Evolutionary conservation across 2,797 vertebrate genomes (phyloP).

Genomic region (Sebastes steindachneri): DNA sequence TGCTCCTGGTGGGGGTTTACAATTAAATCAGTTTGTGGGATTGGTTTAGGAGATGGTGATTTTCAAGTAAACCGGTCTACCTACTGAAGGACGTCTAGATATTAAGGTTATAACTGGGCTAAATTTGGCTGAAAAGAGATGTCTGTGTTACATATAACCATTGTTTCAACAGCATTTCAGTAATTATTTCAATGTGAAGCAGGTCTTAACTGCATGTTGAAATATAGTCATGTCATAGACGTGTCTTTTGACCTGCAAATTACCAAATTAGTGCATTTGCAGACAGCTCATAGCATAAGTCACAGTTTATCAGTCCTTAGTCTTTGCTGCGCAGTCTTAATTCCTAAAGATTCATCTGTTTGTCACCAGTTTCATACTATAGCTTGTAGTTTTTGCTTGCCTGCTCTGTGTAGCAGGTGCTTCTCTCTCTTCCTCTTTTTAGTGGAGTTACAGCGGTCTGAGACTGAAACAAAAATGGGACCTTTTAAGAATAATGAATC

Average conservation of each 20-base stretch:
- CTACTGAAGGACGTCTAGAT: not conserved
- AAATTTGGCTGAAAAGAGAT: not conserved
- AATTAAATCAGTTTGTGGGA: conserved; percentile 39
- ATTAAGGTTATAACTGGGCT: not conserved
- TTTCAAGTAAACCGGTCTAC: conserved; percentile 8
- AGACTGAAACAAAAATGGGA: not conserved
- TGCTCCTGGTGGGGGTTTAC: conserved; percentile 3
- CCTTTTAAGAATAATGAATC: not conserved
- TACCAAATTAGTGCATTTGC: not conserved
- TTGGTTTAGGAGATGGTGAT: not conserved
- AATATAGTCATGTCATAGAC: not conserved
- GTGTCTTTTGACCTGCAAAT: not conserved
- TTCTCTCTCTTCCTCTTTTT: conserved; percentile 16
- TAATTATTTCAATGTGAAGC: not conserved
- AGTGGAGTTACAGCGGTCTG: not conserved
- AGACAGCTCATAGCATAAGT: not conserved
- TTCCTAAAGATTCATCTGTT: not conserved
- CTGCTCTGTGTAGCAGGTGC: not conserved
- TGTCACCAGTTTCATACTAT: not conserved
- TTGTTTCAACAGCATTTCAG: not conserved
- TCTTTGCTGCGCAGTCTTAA: not conserved
- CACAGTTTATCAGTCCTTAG: not conserved
- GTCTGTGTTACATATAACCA: not conserved
- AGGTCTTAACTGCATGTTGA: not conserved
- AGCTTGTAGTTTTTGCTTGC: not conserved